phyloP scores from a whole-genome alignment of 2,888 invertebrate genomes.

The Drosophila kokeensis region DNA sequence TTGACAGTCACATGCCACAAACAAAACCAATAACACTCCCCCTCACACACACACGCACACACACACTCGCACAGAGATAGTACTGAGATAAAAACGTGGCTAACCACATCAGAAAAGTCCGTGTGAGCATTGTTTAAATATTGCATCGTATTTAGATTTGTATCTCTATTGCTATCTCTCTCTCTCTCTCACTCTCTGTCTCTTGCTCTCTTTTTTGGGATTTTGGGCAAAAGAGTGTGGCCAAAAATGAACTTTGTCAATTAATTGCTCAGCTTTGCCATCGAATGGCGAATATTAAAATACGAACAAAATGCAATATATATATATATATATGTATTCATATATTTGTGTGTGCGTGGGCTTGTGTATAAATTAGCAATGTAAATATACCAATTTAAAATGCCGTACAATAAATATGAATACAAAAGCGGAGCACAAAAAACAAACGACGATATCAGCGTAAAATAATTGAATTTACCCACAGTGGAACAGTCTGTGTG shows the following conservation, averaged over 20 bases:
- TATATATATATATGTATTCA: not conserved
- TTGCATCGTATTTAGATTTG: conserved; percentile 55
- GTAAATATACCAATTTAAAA: conserved; percentile 80
- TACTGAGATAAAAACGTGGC: conserved; percentile 61
- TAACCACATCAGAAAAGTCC: conserved; percentile 60
- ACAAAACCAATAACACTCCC: conserved; percentile 59
- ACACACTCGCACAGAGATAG: conserved; percentile 17
- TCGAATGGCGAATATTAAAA: conserved; percentile 55
- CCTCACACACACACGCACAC: conserved; percentile 17
- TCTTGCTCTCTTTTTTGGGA: not conserved
- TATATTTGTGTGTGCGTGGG: not conserved
- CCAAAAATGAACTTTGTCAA: conserved; percentile 79
- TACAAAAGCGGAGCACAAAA: conserved; percentile 71
- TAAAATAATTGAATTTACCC: conserved; percentile 79
- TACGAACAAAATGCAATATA: too few relatives aligned
- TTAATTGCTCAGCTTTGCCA: conserved; percentile 72
- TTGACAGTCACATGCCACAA: conserved; percentile 77
- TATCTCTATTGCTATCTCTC: conserved; percentile 7
- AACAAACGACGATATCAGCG: conserved; percentile 80
- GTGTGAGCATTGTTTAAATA: conserved; percentile 66
- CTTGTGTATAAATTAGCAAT: conserved; percentile 75
- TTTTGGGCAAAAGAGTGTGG: conserved; percentile 38
- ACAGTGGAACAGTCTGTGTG: conserved; percentile 42
- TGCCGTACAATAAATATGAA: conserved; percentile 79
- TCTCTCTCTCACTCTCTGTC: not conserved